These are phyloP conservation scores for Oplegnathus fasciatus DNA, from an alignment of 2,113 vertebrate genomes.

Conservation along the genomic window DNA sequence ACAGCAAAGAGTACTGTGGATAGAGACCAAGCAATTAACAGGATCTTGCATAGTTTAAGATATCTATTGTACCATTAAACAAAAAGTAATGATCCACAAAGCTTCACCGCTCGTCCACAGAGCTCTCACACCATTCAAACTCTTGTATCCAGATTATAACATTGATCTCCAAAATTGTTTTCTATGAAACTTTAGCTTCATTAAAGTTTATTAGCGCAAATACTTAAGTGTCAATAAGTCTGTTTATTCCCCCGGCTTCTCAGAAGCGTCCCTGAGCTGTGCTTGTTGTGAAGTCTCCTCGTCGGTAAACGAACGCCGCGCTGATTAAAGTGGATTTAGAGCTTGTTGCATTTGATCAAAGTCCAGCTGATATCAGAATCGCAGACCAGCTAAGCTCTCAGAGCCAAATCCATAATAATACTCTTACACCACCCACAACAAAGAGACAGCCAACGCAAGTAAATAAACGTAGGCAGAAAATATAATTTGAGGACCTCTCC, in stretches of 20 bases:
- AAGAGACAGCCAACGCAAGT: slow-evolving; percentile 54
- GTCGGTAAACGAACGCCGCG: slow-evolving; percentile 56
- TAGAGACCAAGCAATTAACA: neutral
- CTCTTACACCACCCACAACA: slow-evolving; percentile 69
- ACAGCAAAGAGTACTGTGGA: neutral
- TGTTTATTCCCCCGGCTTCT: slow-evolving; percentile 33
- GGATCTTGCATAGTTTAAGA: neutral
- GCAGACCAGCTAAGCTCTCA: slow-evolving; percentile 66
- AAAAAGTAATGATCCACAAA: neutral
- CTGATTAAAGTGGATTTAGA: slow-evolving; percentile 79
- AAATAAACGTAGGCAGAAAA: slow-evolving; percentile 70
- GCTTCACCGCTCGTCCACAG: neutral
- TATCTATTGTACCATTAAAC: neutral
- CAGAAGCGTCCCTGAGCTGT: slow-evolving; percentile 20
- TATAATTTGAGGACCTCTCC: slow-evolving; percentile 53
- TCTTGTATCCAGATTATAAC: slow-evolving; percentile 27
- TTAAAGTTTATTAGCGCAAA: slow-evolving; percentile 25
- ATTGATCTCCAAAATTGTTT: slow-evolving; percentile 16
- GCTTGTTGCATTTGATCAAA: slow-evolving; percentile 80
- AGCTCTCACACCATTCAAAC: neutral
- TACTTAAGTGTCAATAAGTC: slow-evolving; percentile 10
- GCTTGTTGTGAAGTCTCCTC: slow-evolving; percentile 57
- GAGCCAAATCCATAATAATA: slow-evolving; percentile 76
- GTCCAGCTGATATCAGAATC: slow-evolving; percentile 78
- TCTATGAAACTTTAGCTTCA: slow-evolving; percentile 11